Evolutionary conservation across 2,797 vertebrate genomes (phyloP).

Genomic region (Menidia menidia): DNA sequence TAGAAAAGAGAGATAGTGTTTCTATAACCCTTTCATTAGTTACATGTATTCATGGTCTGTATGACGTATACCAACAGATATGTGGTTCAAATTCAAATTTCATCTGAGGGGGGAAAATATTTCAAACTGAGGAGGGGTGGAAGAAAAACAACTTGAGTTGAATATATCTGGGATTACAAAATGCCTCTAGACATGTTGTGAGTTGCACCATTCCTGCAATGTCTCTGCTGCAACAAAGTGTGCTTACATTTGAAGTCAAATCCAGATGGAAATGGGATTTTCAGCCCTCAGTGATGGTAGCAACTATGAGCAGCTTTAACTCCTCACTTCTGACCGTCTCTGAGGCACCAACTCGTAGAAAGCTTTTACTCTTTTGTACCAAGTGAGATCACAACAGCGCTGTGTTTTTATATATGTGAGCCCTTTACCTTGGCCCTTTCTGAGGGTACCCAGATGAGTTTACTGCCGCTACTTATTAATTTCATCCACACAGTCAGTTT

Average conservation of each 20-base stretch:
- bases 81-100: slow-evolving; percentile 64
- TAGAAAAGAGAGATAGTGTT: slow-evolving; percentile 58
- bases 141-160: slow-evolving; percentile 14
- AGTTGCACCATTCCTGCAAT: slow-evolving; percentile 60
- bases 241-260: slow-evolving; percentile 79
- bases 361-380: slow-evolving; percentile 42
- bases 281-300: slow-evolving; percentile 64
- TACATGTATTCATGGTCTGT: slow-evolving; percentile 54
- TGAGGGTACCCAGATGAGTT: not conserved
- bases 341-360: slow-evolving; percentile 54
- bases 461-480: not conserved
- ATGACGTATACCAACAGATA: slow-evolving; percentile 60
- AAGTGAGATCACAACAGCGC: slow-evolving; percentile 38
- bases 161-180: slow-evolving; percentile 54
- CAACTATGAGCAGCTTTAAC: slow-evolving; percentile 63
- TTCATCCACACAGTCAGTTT: not conserved
- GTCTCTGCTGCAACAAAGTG: slow-evolving; percentile 65
- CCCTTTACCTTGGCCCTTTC: slow-evolving; percentile 19
- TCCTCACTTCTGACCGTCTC: slow-evolving; percentile 64
- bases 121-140: not conserved
- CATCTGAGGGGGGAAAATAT: slow-evolving; percentile 41
- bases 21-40: slow-evolving; percentile 60
- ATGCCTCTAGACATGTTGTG: slow-evolving; percentile 54
- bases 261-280: slow-evolving; percentile 72
- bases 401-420: slow-evolving; percentile 42